Conservation (phyloP, 2,888 invertebrate genomes). For the Hermaeophaga mercurialis region DNA sequence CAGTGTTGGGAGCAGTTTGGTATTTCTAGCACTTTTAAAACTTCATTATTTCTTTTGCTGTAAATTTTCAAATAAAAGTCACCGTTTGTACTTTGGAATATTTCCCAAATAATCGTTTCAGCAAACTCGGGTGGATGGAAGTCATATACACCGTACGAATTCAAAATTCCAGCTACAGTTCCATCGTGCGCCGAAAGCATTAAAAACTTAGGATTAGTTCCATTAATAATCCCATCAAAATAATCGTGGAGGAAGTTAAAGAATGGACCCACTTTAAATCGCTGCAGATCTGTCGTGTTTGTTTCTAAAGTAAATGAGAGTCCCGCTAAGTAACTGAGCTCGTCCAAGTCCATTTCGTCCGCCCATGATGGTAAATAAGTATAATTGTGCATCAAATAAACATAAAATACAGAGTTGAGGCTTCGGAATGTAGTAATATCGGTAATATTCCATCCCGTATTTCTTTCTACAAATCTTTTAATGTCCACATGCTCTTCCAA, state of each 20-base stretch:
- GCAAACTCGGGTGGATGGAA: slow-evolving; percentile 71
- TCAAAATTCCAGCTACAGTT: slow-evolving; percentile 75
- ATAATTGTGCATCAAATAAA: slow-evolving; percentile 20
- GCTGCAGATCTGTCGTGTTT: slow-evolving; percentile 63
- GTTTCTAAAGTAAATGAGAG: slow-evolving; percentile 64
- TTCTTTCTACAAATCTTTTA: slow-evolving; percentile 9
- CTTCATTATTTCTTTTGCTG: slow-evolving; percentile 66
- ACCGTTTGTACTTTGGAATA: slow-evolving; percentile 53
- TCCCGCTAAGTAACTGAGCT: slow-evolving; percentile 64
- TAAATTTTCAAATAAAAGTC: slow-evolving; percentile 53
- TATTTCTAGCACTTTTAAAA: slow-evolving; percentile 37
- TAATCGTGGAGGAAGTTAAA: slow-evolving; percentile 70
- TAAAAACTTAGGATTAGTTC: slow-evolving; percentile 62
- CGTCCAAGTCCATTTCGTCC: slow-evolving; percentile 9
- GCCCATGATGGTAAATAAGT: slow-evolving; percentile 29
- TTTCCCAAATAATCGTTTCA: slow-evolving; percentile 73
- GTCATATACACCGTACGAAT: slow-evolving; percentile 71
- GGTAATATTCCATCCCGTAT: slow-evolving; percentile 25
- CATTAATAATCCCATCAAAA: slow-evolving; percentile 57
- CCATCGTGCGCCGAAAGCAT: slow-evolving; percentile 83
- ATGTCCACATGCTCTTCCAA: slow-evolving; percentile 10
- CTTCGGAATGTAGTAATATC: slow-evolving; percentile 13
- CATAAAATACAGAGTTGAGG: slow-evolving; percentile 22
- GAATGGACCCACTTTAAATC: slow-evolving; percentile 68
- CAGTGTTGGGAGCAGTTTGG: background rate